Conservation (phyloP, 2,113 vertebrate species). For the Anas platyrhynchos region DNA sequence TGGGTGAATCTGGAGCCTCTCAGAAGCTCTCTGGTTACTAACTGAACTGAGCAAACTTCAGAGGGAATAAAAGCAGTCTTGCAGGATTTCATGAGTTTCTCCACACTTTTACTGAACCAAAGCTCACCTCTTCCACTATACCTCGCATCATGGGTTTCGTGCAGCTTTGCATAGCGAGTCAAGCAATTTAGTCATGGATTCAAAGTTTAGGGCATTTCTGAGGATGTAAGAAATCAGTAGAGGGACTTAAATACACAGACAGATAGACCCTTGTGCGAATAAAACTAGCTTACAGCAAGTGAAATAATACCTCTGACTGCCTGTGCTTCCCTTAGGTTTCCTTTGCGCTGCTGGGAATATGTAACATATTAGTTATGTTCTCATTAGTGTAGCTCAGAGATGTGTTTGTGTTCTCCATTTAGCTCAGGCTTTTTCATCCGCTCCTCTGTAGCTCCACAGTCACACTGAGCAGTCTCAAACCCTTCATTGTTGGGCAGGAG, state of each 20-base stretch:
- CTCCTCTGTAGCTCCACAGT: not conserved
- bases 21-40: not conserved
- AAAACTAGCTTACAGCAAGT: conserved; percentile 17
- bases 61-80: not conserved
- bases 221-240: not conserved
- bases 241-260: not conserved
- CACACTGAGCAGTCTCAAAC: not conserved
- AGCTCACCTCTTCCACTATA: not conserved
- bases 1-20: not conserved
- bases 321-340: conserved; percentile 12
- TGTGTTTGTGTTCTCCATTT: conserved; percentile 25
- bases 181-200: not conserved
- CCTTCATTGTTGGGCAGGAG: not conserved
- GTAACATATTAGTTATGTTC: conserved; percentile 38
- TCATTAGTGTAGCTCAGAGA: not conserved
- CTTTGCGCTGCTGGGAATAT: conserved; percentile 1
- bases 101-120: not conserved
- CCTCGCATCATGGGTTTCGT: not conserved
- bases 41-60: not conserved
- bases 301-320: conserved; percentile 1
- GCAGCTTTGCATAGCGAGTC: not conserved
- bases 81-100: not conserved
- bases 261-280: not conserved
- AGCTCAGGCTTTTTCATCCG: not conserved
- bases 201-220: not conserved